Percentiles rank a stretch among this genome's conserved stretches.
Evolutionary conservation across 2,113 vertebrate species (phyloP).

Genomic region (Uropsilus gracilis): DNA sequence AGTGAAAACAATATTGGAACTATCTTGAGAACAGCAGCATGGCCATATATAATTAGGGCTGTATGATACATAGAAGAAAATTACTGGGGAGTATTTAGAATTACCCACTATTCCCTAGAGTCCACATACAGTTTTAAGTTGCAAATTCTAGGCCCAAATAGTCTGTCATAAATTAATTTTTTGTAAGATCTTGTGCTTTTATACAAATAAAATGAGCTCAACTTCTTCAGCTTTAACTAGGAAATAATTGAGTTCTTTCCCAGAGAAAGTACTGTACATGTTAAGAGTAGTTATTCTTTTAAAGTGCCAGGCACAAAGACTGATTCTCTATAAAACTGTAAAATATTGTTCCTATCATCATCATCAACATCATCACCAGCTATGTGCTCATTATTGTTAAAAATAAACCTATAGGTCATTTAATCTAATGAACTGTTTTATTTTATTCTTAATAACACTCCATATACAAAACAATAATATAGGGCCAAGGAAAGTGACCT

Average conservation of each 20-base stretch:
- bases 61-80: not conserved
- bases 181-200: not conserved
- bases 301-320: too few relatives aligned
- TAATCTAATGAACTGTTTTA: not conserved
- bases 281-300: not conserved
- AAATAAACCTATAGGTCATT: not conserved
- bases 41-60: not conserved
- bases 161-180: not conserved
- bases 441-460: not conserved
- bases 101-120: accelerated
- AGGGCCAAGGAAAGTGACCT: not conserved
- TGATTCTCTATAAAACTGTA: not conserved
- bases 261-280: not conserved
- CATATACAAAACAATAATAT: not conserved
- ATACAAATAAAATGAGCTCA: not conserved
- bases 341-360: too few relatives aligned
- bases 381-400: not conserved
- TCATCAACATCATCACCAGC: not conserved
- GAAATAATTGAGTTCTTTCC: not conserved
- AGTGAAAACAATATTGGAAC: not conserved
- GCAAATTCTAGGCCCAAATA: not conserved
- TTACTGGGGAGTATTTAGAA: not conserved
- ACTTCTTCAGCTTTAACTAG: not conserved
- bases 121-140: not conserved
- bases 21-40: not conserved